phyloP scores from a whole-genome alignment of 2,888 invertebrate species.

The Megamerina dolium region DNA sequence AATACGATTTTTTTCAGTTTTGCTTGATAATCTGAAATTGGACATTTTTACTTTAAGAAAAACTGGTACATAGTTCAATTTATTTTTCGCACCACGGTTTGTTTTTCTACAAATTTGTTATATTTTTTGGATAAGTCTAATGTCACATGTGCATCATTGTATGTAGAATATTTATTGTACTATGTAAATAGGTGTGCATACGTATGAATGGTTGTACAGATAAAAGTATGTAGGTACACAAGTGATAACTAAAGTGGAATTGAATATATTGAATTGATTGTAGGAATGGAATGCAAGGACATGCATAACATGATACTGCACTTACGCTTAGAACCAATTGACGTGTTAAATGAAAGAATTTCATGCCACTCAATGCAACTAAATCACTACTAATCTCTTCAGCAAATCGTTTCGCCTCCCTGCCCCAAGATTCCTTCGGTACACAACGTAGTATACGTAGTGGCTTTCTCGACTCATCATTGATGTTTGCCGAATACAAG shows the following conservation, averaged over 20 bases:
- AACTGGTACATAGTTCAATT: too few species aligned
- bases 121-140: too few species aligned
- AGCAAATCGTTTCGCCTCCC: slow-evolving; percentile 48
- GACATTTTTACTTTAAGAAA: too few species aligned
- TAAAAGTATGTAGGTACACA: too few species aligned
- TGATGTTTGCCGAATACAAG: slow-evolving; percentile 54
- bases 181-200: too few species aligned
- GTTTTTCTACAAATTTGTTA: too few species aligned
- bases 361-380: slow-evolving; percentile 46
- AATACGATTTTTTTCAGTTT: too few species aligned
- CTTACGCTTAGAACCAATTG: slow-evolving; percentile 44
- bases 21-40: too few species aligned
- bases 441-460: slow-evolving; percentile 48
- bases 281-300: slow-evolving; percentile 3
- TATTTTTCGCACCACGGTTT: too few species aligned
- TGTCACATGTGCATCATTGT: too few species aligned
- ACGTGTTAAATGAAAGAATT: slow-evolving; percentile 46
- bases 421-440: slow-evolving; percentile 50
- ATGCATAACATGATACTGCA: neutral
- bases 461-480: slow-evolving; percentile 53
- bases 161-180: too few species aligned
- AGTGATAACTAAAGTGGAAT: neutral
- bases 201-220: too few species aligned
- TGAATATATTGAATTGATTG: neutral
- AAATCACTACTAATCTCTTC: slow-evolving; percentile 44